Conservation (phyloP, 2,888 invertebrate species). For the Melanotus villosus region DNA sequence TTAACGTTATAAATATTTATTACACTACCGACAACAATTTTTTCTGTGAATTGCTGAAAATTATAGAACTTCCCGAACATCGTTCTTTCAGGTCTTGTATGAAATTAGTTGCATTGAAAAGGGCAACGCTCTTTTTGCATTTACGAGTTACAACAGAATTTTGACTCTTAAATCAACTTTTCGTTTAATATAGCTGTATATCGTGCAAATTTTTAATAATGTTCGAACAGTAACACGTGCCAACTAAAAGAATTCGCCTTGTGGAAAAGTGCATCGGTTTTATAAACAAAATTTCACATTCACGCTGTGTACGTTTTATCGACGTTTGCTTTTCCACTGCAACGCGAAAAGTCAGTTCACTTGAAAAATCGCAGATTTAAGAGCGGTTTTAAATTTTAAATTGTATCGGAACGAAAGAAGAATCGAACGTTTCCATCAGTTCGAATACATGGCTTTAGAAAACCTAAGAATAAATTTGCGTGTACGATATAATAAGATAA, state of each 20-base stretch:
- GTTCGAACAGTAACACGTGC: too few relatives aligned
- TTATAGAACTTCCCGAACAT: too few relatives aligned
- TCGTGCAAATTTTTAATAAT: too few relatives aligned
- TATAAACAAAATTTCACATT: slow-evolving; percentile 16
- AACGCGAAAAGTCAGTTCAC: slow-evolving; percentile 28
- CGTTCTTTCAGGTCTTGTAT: too few relatives aligned
- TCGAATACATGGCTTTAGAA: slow-evolving; percentile 5
- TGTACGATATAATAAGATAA: slow-evolving; percentile 10
- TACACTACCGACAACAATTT: too few relatives aligned
- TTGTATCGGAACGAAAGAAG: background rate
- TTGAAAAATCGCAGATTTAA: background rate
- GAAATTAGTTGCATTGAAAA: too few relatives aligned
- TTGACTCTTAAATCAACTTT: too few relatives aligned
- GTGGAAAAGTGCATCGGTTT: background rate
- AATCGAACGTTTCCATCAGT: background rate
- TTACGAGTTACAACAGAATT: too few relatives aligned
- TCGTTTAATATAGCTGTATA: too few relatives aligned
- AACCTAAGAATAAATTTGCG: slow-evolving; percentile 10
- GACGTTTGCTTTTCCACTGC: slow-evolving; percentile 28
- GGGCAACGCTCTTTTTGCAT: too few relatives aligned
- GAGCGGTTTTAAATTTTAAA: slow-evolving; percentile 1
- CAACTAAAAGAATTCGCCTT: background rate
- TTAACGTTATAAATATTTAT: too few relatives aligned
- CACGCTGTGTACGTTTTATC: slow-evolving; percentile 23
- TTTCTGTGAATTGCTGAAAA: too few relatives aligned